phyloP scores from a whole-genome alignment of 2,797 vertebrate genomes.

The Thunnus albacares region DNA sequence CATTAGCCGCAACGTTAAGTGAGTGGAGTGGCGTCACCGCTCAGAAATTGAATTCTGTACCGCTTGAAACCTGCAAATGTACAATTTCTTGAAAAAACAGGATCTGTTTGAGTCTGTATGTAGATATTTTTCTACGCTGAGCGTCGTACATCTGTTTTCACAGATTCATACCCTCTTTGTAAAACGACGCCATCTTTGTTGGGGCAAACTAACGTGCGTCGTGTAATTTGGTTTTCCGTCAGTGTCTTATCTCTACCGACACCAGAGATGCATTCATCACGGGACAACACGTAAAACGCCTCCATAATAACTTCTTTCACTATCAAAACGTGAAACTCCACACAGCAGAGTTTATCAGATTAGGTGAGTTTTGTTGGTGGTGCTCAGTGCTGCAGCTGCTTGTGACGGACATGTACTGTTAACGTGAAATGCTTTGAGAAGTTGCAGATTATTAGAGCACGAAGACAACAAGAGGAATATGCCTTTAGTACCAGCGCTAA shows the following conservation, averaged over 20 bases:
- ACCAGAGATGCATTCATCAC: constrained; percentile 9
- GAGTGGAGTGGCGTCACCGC: neutral
- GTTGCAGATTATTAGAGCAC: neutral
- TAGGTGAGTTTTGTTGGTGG: neutral
- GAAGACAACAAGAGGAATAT: constrained; percentile 15
- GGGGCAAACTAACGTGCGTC: neutral
- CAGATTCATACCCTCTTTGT: fast-evolving
- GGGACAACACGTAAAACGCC: neutral
- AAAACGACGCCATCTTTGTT: constrained; percentile 48
- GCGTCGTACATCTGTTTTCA: fast-evolving
- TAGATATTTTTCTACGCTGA: neutral
- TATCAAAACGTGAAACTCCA: neutral
- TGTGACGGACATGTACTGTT: neutral
- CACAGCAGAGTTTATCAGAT: no score
- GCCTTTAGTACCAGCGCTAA: constrained; percentile 38
- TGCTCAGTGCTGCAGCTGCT: neutral
- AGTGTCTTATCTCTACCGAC: constrained; percentile 1
- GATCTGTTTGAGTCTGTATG: fast-evolving
- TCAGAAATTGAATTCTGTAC: fast-evolving
- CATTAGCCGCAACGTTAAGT: fast-evolving
- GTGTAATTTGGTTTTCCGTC: neutral
- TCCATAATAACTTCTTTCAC: fast-evolving
- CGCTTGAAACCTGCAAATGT: fast-evolving
- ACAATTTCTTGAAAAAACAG: fast-evolving
- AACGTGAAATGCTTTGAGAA: neutral